Evolutionary conservation across 2,888 invertebrate genomes (phyloP).

Genomic region (Athalia circularis): DNA sequence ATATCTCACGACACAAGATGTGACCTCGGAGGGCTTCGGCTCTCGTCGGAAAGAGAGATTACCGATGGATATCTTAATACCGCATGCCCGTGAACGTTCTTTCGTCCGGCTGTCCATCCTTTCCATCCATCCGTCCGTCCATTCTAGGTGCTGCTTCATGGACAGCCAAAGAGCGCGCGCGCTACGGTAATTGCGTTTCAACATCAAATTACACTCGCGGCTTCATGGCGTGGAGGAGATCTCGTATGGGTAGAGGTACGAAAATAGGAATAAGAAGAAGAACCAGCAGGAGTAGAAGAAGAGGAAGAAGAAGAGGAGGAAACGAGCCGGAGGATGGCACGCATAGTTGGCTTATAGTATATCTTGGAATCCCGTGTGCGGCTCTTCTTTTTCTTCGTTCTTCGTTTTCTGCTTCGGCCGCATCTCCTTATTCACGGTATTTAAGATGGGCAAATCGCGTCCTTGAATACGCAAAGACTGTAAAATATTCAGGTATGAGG

Average conservation of each 20-base stretch:
- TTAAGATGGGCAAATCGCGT: no score
- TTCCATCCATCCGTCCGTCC: conserved; percentile 23
- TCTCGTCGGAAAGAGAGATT: conserved; percentile 57
- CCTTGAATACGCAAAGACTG: no score
- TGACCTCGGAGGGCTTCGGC: conserved; percentile 59
- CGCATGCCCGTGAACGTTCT: conserved; percentile 40
- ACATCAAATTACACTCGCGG: conserved; percentile 43
- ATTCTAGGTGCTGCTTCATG: conserved; percentile 27
- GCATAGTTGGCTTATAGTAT: no score
- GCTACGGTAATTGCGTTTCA: conserved; percentile 44
- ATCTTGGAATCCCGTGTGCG: no score
- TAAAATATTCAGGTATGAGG: no score
- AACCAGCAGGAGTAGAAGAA: conserved; percentile 1
- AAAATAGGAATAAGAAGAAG: background rate
- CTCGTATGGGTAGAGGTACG: background rate
- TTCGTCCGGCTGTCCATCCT: background rate
- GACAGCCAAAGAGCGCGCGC: conserved; percentile 36
- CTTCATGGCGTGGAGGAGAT: no score
- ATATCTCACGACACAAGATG: conserved; percentile 60
- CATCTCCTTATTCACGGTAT: no score
- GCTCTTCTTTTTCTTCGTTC: no score
- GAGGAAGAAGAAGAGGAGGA: background rate
- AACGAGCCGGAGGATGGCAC: background rate
- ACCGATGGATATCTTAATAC: conserved; percentile 65
- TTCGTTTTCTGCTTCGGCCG: no score